phyloP scores from a whole-genome alignment of 2,797 vertebrate genomes.

The Myripristis murdjan region DNA sequence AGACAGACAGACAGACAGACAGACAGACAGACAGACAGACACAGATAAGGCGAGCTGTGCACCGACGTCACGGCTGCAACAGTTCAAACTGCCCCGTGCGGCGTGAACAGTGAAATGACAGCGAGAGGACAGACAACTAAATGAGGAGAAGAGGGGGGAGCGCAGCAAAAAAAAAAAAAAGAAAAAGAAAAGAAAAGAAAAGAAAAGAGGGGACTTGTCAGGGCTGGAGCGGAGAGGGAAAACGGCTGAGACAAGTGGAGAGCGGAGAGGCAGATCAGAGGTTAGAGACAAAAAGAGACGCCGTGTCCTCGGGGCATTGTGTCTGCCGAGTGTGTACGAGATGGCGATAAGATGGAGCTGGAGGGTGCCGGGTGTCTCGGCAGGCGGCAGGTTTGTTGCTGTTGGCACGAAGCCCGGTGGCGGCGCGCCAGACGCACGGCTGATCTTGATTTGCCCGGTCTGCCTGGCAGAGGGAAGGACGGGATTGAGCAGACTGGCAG shows the following conservation, averaged over 20 bases:
- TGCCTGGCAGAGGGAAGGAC: conserved; percentile 15
- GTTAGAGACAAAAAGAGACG: conserved; percentile 12
- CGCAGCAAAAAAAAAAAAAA: no score
- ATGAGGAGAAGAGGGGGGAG: neutral
- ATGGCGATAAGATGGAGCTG: conserved; percentile 43
- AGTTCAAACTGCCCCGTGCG: no score
- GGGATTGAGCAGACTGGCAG: conserved; percentile 19
- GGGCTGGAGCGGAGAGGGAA: conserved; percentile 2
- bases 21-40: no score
- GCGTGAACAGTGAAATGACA: neutral
- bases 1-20: no score
- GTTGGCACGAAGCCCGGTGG: conserved; percentile 64
- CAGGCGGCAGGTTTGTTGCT: conserved; percentile 53
- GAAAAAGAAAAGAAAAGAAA: neutral
- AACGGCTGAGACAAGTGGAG: neutral
- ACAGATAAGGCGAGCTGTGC: no score
- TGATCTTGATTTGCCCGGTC: conserved; percentile 29
- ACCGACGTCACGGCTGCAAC: no score
- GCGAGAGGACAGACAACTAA: neutral
- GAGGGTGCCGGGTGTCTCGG: conserved; percentile 26
- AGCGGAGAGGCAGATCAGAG: conserved; percentile 2
- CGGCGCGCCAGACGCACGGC: conserved; percentile 47
- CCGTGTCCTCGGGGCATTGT: conserved; percentile 19
- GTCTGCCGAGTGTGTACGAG: conserved; percentile 33
- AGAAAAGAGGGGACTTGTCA: neutral